Percentiles rank a stretch among this genome's conserved stretches.
phyloP scores from a whole-genome alignment of 2,797 vertebrate species.

The Aeoliscus strigatus region DNA sequence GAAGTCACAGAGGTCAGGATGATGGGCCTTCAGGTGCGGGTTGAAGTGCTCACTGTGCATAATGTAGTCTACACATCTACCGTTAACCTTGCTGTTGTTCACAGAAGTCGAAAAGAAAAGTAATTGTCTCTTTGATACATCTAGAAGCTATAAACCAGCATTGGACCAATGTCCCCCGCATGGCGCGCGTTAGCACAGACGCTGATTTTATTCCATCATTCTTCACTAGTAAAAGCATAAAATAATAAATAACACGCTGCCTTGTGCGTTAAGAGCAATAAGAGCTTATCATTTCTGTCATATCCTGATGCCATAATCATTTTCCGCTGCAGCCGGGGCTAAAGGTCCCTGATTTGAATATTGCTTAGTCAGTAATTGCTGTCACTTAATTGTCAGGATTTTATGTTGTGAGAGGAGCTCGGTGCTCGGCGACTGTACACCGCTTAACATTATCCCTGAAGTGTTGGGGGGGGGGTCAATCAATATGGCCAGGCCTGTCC shows the following conservation, averaged over 20 bases:
- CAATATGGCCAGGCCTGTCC: constrained; percentile 56
- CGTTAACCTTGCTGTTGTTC: too few relatives aligned
- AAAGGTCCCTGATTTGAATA: constrained; percentile 63
- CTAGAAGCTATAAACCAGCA: too few relatives aligned
- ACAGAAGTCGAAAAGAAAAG: too few relatives aligned
- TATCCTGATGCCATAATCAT: constrained; percentile 46
- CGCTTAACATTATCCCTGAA: constrained; percentile 55
- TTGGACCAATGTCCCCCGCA: too few relatives aligned
- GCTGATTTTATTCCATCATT: too few relatives aligned
- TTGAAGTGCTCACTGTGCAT: too few relatives aligned
- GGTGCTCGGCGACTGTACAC: constrained; percentile 50
- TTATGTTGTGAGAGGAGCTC: constrained; percentile 47
- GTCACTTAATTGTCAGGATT: constrained; percentile 59
- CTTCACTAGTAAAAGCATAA: constrained; percentile 10
- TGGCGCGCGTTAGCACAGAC: too few relatives aligned
- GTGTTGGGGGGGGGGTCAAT: constrained; percentile 54
- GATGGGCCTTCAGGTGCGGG: too few relatives aligned
- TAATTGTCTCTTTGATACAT: too few relatives aligned
- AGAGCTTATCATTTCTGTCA: constrained; percentile 41
- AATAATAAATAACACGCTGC: constrained; percentile 11
- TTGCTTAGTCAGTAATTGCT: constrained; percentile 61
- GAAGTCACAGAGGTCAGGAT: too few relatives aligned
- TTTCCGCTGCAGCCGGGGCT: constrained; percentile 33
- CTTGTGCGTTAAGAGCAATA: constrained; percentile 19
- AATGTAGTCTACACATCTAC: too few relatives aligned